phyloP scores from a whole-genome alignment of 1,140 invertebrate species.

The Sycophila sp. region DNA sequence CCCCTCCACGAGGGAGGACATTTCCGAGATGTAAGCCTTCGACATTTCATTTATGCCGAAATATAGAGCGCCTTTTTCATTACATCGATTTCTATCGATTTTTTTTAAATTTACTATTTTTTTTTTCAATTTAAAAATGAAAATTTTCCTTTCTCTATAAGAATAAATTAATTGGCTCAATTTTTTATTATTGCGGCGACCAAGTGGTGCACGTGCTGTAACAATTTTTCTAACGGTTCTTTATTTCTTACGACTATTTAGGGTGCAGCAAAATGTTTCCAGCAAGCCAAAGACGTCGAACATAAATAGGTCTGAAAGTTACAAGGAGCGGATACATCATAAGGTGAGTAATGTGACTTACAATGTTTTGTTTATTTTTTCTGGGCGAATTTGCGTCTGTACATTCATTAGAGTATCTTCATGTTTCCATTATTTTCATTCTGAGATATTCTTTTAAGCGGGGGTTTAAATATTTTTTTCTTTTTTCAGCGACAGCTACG shows the following conservation, averaged over 20 bases:
- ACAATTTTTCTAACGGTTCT: conserved; percentile 47
- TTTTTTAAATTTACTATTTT: background rate
- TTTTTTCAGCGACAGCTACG: conserved; percentile 74
- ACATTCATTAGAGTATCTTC: no score
- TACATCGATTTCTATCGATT: conserved; percentile 11
- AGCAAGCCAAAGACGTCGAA: conserved; percentile 68
- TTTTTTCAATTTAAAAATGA: background rate
- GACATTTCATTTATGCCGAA: background rate
- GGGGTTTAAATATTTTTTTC: no score
- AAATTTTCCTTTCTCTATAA: no score
- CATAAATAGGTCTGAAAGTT: conserved; percentile 73
- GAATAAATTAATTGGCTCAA: no score
- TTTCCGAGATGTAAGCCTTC: conserved; percentile 62
- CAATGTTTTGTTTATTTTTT: conserved; percentile 13
- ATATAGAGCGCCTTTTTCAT: no score
- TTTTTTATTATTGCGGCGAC: background rate
- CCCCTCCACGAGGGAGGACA: conserved; percentile 63
- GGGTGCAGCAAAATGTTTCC: conserved; percentile 67
- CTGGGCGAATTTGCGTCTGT: conserved; percentile 46
- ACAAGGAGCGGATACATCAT: conserved; percentile 70
- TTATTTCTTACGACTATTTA: conserved; percentile 40
- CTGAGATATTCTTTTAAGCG: no score
- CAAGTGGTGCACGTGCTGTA: no score
- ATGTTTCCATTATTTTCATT: no score
- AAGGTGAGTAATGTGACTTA: conserved; percentile 62